These are phyloP conservation scores for Gallinago solitaria DNA, from an alignment of 2,797 vertebrate species.

Conservation along the genomic window DNA sequence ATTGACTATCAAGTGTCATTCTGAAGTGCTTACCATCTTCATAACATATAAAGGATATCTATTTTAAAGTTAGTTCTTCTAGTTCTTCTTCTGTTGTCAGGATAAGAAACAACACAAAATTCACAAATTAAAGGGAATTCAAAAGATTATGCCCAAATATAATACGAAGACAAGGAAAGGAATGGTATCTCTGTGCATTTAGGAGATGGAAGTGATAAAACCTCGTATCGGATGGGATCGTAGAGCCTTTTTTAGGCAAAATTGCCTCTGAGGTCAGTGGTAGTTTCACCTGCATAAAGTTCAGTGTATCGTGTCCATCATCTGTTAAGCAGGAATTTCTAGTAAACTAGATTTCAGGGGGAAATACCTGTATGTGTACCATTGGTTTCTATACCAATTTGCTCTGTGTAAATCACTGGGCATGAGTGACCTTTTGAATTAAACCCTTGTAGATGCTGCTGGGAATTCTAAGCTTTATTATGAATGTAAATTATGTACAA, in stretches of 20 bases:
- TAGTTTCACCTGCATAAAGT: neutral
- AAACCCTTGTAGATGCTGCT: constrained; percentile 69
- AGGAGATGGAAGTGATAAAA: neutral
- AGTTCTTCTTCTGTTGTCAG: neutral
- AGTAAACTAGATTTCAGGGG: neutral
- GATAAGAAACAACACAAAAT: neutral
- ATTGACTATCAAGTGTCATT: neutral
- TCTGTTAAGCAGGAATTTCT: neutral
- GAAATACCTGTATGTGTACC: neutral
- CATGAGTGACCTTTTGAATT: constrained; percentile 6
- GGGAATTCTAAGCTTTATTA: constrained; percentile 70
- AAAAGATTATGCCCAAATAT: neutral
- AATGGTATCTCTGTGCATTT: neutral
- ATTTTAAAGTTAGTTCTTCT: neutral
- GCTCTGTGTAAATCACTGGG: neutral
- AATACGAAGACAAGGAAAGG: neutral
- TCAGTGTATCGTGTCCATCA: neutral
- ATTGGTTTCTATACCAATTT: neutral
- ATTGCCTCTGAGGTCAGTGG: neutral
- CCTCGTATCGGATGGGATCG: neutral
- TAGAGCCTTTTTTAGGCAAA: neutral
- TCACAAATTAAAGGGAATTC: constrained; percentile 11
- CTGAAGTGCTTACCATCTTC: neutral
- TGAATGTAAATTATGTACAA: constrained; percentile 76
- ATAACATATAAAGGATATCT: neutral